Conservation (phyloP, 2,888 invertebrate species). For the Nephrotoma guestfalica region DNA sequence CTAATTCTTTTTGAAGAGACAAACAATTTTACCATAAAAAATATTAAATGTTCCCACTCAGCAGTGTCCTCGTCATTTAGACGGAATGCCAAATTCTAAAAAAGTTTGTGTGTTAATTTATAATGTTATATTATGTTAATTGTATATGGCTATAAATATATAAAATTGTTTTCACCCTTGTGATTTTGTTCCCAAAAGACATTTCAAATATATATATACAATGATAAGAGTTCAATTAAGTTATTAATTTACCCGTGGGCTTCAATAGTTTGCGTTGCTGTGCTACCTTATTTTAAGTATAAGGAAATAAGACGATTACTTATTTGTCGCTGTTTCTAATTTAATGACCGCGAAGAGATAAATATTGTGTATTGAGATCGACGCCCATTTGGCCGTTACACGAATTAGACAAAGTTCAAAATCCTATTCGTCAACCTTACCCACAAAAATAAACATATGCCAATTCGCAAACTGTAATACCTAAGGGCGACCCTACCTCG, state of each 20-base stretch:
- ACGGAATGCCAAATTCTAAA: constrained; percentile 10
- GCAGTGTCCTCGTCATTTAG: constrained; percentile 3
- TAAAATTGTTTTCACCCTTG: background rate
- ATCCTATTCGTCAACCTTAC: too few relatives aligned
- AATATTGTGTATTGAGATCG: too few relatives aligned
- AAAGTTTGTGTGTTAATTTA: background rate
- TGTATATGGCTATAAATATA: background rate
- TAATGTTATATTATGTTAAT: background rate
- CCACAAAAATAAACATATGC: too few relatives aligned
- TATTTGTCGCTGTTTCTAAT: too few relatives aligned
- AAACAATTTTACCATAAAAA: constrained; percentile 1
- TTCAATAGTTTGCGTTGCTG: too few relatives aligned
- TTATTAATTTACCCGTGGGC: background rate
- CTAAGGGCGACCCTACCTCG: too few relatives aligned
- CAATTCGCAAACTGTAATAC: too few relatives aligned
- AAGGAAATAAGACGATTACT: too few relatives aligned
- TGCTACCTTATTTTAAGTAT: too few relatives aligned
- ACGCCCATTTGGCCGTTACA: too few relatives aligned
- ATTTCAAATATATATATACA: background rate
- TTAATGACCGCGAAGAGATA: too few relatives aligned
- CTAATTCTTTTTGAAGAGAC: background rate
- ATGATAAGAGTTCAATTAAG: background rate
- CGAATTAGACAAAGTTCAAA: too few relatives aligned
- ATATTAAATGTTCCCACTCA: constrained; percentile 8
- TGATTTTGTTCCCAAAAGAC: background rate